Conservation (phyloP, 2,797 vertebrate genomes). For the Mormyrops attenuatus region DNA sequence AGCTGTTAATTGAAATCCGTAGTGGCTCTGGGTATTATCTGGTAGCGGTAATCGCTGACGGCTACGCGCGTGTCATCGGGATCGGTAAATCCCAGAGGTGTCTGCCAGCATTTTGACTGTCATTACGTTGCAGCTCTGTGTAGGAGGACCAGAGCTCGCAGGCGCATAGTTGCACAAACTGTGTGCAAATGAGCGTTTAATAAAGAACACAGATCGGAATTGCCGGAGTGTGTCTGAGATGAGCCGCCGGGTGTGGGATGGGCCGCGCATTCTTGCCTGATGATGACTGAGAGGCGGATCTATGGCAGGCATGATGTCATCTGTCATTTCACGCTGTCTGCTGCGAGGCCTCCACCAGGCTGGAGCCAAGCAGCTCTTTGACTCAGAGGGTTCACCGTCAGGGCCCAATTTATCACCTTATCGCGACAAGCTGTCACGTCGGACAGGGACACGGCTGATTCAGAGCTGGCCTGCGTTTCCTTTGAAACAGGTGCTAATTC, state of each 20-base stretch:
- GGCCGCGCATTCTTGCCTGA: not conserved
- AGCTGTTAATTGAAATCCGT: constrained; percentile 2
- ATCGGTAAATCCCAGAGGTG: not conserved
- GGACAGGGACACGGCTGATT: constrained; percentile 11
- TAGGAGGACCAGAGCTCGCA: not conserved
- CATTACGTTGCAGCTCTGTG: not conserved
- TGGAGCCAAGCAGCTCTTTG: not conserved
- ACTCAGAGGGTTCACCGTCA: constrained; percentile 18
- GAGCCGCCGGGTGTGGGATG: not conserved
- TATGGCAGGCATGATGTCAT: constrained; percentile 9
- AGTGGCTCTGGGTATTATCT: not conserved
- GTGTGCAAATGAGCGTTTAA: not conserved
- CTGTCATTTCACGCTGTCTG: not conserved
- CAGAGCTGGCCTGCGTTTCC: not conserved
- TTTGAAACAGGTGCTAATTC: constrained; percentile 1
- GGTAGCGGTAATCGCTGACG: not conserved
- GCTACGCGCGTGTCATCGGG: not conserved
- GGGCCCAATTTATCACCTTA: constrained; percentile 25
- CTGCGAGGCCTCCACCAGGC: not conserved
- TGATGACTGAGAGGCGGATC: constrained; percentile 16
- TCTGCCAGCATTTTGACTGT: not conserved
- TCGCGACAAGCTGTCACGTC: constrained; percentile 23
- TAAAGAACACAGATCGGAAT: not conserved
- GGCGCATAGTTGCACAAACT: not conserved
- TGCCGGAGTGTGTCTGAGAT: not conserved